These are phyloP conservation scores for Pseudomugil gertrudae DNA, from an alignment of 2,797 vertebrate genomes.

Conservation along the genomic window DNA sequence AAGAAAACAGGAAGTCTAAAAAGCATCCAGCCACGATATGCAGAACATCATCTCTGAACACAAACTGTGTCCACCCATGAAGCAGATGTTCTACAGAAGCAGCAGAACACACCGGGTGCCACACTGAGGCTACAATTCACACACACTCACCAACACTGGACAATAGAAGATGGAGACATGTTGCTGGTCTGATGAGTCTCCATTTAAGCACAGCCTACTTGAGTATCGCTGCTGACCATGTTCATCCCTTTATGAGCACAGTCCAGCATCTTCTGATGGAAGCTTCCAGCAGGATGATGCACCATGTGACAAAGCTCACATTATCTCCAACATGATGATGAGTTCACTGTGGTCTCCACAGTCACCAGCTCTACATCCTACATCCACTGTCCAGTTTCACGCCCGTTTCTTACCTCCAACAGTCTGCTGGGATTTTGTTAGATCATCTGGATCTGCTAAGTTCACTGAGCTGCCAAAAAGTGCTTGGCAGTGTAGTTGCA, in stretches of 20 bases:
- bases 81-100: no score
- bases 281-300: conserved; percentile 52
- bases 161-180: no score
- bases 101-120: no score
- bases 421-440: not conserved
- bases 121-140: no score
- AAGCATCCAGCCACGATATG: no score
- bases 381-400: no score
- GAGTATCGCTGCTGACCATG: not conserved
- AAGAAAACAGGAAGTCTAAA: no score
- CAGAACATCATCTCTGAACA: no score
- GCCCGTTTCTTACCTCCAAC: not conserved
- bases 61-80: no score
- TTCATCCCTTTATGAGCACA: not conserved
- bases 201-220: not conserved
- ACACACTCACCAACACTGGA: no score
- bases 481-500: conserved; percentile 31
- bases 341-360: not conserved
- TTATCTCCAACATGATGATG: not conserved
- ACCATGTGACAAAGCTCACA: not conserved
- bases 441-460: not conserved
- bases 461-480: conserved; percentile 12
- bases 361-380: no score
- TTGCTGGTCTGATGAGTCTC: no score
- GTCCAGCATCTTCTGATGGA: conserved; percentile 48